phyloP scores from a whole-genome alignment of 2,888 invertebrate species.

The Sinotaia quadrata region DNA sequence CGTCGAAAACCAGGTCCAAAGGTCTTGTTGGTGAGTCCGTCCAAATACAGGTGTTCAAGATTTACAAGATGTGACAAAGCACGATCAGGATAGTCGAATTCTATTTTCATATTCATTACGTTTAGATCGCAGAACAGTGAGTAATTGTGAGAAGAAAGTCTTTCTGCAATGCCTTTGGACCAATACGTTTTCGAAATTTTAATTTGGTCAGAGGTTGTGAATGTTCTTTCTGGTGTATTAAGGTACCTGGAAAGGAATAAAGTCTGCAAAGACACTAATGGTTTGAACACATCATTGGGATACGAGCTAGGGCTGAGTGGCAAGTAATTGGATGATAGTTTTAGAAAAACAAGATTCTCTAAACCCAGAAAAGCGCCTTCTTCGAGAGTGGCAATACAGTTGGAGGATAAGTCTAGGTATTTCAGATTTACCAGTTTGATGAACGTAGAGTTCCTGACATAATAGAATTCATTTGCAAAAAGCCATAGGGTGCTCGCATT shows the following conservation, averaged over 20 bases:
- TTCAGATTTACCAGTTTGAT: neutral
- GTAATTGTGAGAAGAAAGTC: neutral
- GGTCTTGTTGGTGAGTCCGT: constrained; percentile 18
- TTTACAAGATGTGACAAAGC: constrained; percentile 19
- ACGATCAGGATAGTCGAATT: constrained; percentile 30
- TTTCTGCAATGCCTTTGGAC: neutral
- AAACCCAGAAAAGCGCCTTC: constrained; percentile 9
- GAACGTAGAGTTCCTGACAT: neutral
- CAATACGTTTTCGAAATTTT: too few species aligned
- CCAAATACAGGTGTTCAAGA: constrained; percentile 19
- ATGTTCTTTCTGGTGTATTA: too few species aligned
- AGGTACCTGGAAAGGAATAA: constrained; percentile 5
- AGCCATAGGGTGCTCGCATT: neutral
- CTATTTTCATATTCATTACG: too few species aligned
- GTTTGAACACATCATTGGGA: constrained; percentile 6
- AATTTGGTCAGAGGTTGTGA: neutral
- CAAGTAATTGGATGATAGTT: constrained; percentile 16
- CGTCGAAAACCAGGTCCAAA: constrained; percentile 18
- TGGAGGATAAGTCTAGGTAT: constrained; percentile 1
- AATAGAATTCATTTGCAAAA: neutral
- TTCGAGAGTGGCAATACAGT: neutral
- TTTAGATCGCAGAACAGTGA: neutral
- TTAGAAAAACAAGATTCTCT: constrained; percentile 1
- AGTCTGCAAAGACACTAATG: neutral
- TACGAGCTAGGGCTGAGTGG: neutral